Conservation (phyloP, 2,888 invertebrate genomes). For the Zygothrica quintamaculata region DNA sequence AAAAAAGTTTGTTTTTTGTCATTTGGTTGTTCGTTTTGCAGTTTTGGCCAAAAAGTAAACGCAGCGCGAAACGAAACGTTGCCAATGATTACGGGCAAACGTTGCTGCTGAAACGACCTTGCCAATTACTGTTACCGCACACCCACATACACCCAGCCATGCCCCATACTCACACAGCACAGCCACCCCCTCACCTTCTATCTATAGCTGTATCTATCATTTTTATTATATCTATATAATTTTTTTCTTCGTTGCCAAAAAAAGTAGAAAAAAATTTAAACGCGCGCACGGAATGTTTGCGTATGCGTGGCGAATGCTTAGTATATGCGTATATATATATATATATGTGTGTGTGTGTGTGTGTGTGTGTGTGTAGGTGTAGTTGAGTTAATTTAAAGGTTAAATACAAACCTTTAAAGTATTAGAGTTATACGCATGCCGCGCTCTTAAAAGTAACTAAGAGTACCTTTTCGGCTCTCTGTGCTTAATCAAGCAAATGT, state of each 20-base stretch:
- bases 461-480: constrained; percentile 28
- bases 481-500: background rate
- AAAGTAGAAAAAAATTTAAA: too few species aligned
- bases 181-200: background rate
- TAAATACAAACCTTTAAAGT: constrained; percentile 53
- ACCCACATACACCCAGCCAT: constrained; percentile 5
- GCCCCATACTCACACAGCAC: constrained; percentile 1
- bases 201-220: background rate
- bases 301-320: constrained; percentile 58
- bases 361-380: constrained; percentile 16
- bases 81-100: constrained; percentile 80
- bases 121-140: constrained; percentile 76
- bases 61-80: constrained; percentile 59
- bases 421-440: constrained; percentile 9
- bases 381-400: constrained; percentile 59
- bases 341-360: constrained; percentile 16
- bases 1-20: constrained; percentile 65
- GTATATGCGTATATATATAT: constrained; percentile 40
- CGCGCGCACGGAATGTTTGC: constrained; percentile 60
- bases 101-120: constrained; percentile 82
- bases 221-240: constrained; percentile 14
- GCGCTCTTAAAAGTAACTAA: constrained; percentile 42
- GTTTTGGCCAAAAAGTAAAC: constrained; percentile 68
- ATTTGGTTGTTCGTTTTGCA: constrained; percentile 33
- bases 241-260: constrained; percentile 21